Conservation (phyloP, 2,113 vertebrate genomes). For the Carassius auratus region DNA sequence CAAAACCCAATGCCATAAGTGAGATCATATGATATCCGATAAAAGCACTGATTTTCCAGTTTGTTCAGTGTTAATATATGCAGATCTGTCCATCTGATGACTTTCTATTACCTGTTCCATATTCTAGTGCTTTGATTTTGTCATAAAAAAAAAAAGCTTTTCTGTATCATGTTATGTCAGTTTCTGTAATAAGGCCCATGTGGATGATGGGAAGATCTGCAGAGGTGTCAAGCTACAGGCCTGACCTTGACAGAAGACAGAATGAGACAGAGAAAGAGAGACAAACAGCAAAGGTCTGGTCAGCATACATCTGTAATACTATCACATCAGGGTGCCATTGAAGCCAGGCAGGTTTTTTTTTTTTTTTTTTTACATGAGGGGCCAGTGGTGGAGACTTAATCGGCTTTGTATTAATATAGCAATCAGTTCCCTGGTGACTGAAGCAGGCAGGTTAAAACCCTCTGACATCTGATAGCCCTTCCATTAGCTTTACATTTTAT, state of each 20-base stretch:
- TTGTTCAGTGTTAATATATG: background rate
- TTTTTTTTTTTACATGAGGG: background rate
- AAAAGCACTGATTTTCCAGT: background rate
- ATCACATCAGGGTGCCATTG: conserved; percentile 19
- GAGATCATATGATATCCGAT: background rate
- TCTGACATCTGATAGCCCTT: background rate
- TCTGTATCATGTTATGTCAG: background rate
- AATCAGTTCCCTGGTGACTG: conserved; percentile 5
- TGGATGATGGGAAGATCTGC: conserved; percentile 29
- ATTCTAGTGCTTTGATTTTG: background rate
- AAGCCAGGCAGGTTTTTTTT: background rate
- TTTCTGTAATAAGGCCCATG: conserved; percentile 2
- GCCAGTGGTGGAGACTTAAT: conserved; percentile 3
- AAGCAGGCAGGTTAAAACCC: conserved; percentile 5
- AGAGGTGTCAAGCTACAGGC: conserved; percentile 35
- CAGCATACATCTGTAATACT: conserved; percentile 20
- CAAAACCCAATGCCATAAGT: background rate
- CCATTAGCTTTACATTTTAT: background rate
- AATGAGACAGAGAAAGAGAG: conserved; percentile 1
- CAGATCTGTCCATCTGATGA: background rate
- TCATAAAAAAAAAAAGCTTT: background rate
- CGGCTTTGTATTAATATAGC: conserved; percentile 24
- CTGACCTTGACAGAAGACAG: conserved; percentile 43
- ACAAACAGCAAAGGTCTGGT: background rate
- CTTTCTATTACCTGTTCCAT: background rate